Conservation (phyloP, 2,113 vertebrate genomes). For the Apus apus region DNA sequence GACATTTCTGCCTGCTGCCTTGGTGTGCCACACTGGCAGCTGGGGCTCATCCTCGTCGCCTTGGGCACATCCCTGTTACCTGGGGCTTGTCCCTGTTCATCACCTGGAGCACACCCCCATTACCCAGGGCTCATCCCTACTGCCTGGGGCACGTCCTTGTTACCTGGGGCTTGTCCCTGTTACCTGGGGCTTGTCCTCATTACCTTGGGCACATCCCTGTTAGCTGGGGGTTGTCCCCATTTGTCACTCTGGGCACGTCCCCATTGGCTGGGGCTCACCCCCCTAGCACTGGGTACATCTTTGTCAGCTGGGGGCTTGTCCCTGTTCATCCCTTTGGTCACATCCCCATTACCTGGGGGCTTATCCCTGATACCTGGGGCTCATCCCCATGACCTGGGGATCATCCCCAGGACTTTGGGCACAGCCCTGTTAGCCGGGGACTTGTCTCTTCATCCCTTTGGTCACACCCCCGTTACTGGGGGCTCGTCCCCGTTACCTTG, state of each 20-base stretch:
- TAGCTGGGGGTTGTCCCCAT: background rate
- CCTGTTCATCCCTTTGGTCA: background rate
- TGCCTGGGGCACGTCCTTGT: rapidly evolving
- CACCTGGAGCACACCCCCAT: background rate
- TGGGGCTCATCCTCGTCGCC: background rate
- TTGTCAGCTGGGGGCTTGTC: background rate
- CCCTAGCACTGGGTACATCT: too few relatives aligned
- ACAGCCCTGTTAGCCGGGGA: background rate
- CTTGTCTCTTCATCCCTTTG: background rate
- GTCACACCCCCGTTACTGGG: background rate
- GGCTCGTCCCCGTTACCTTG: rapidly evolving
- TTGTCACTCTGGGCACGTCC: background rate
- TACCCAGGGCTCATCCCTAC: rapidly evolving
- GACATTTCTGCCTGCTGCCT: background rate
- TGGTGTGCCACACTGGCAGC: background rate
- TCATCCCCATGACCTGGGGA: background rate
- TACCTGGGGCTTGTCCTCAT: rapidly evolving
- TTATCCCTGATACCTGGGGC: background rate
- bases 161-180: rapidly evolving
- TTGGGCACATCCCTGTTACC: rapidly evolving
- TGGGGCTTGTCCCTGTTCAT: rapidly evolving
- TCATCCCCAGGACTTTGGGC: too few relatives aligned
- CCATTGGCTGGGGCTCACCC: rapidly evolving
- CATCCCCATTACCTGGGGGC: background rate
- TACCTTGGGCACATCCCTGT: background rate